Evolutionary conservation across 2,888 invertebrate genomes (phyloP).

Genomic region (Autographa pulchrina): DNA sequence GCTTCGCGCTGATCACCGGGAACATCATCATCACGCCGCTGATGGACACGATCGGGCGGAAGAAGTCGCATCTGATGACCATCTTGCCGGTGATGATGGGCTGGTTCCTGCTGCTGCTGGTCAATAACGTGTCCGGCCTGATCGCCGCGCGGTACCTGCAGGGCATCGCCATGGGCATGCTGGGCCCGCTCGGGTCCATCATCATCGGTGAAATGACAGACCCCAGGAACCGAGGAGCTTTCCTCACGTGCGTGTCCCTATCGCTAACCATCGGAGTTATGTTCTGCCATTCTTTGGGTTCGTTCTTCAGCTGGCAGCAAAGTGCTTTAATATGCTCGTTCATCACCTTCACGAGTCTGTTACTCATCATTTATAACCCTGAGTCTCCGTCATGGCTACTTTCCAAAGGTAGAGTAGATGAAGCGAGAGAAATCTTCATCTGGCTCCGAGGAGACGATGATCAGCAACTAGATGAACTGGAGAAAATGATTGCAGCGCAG

Average conservation of each 20-base stretch:
- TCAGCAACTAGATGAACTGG: constrained; percentile 81
- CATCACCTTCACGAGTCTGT: constrained; percentile 84
- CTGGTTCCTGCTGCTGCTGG: constrained; percentile 89
- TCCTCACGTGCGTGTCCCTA: constrained; percentile 90
- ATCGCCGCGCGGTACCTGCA: constrained; percentile 87
- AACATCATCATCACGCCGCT: constrained; percentile 89
- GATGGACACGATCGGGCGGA: constrained; percentile 89
- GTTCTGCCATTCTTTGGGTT: constrained; percentile 90
- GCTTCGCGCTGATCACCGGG: constrained; percentile 90
- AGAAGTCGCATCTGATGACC: constrained; percentile 86
- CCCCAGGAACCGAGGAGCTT: constrained; percentile 90
- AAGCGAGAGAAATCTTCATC: constrained; percentile 89
- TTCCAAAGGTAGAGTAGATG: constrained; percentile 86
- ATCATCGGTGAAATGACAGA: constrained; percentile 90
- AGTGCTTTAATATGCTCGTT: constrained; percentile 87
- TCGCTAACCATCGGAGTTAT: constrained; percentile 91
- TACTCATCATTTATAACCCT: constrained; percentile 88
- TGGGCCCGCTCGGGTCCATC: constrained; percentile 87
- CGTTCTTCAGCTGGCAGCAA: constrained; percentile 89
- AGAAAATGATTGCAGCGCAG: constrained; percentile 83
- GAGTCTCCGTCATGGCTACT: constrained; percentile 92
- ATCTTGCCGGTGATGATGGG: constrained; percentile 88
- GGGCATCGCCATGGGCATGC: constrained; percentile 89
- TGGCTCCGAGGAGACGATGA: constrained; percentile 88
- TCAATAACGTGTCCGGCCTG: constrained; percentile 81